Base-by-base conservation (phyloP, 2,113 vertebrate species). In the Motacilla alba region DNA sequence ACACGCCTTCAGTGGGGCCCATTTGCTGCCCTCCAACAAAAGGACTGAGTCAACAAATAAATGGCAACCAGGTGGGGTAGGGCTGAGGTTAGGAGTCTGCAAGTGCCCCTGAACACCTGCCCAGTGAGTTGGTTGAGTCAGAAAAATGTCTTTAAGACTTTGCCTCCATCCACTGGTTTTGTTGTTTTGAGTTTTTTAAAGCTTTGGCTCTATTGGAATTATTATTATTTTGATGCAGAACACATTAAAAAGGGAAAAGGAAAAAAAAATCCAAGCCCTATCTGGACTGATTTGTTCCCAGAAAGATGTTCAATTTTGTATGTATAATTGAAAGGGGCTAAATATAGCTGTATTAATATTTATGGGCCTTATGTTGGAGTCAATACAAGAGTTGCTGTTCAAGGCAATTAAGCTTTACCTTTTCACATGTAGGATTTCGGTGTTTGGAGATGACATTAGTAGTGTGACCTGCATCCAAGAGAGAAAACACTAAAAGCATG, bases 261-360 rank as follows among this genome's bases (percentile, higher is more conserved):
- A 67, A 55, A 87, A 83, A 35, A 75, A 78, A 46, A 67, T 26
- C 44, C 47, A 74, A 93, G n/a, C 64, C 62, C 68, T 94, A 89
- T 93, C 75, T 1, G 13, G 63, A 91, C 92, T 89, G 95, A 92
- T 94, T 96, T 93, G 83, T 95, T 97, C 90, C 69, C 82, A 94
- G 87, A 95, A 95, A 94, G 88, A 91, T 92, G 83, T 95, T 96
- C 83, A 96, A 81, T 96, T 97, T 96, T 86, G 83, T 93, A 90
- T 95, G 92, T 96, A 74, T 94, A 95, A 97, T 97, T 96, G 94
- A 96, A 94, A 95, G 90, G 27, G 52, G 80, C 96, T 97, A 97
- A 97, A 97, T 96, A 97, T 96, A 97, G 90, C 78, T 62, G 15
- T 87, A 96, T 97, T 97, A 97, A 97, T 97, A 96, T 97, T 96